These are phyloP conservation scores for Phalacrocorax aristotelis DNA, from an alignment of 2,113 vertebrate genomes.

Conservation along the genomic window DNA sequence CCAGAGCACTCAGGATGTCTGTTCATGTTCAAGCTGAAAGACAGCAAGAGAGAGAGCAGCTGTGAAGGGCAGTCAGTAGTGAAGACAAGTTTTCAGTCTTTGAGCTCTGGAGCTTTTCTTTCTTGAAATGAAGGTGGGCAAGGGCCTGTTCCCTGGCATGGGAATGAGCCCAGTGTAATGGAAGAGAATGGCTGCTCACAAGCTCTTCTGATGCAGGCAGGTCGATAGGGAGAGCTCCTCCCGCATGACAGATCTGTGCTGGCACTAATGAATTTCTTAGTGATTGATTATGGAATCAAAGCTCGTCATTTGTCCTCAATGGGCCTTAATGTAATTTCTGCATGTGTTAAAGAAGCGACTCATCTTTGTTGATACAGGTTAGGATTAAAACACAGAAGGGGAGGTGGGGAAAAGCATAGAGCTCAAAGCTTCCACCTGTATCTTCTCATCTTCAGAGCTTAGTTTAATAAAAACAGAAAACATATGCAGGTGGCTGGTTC, in stretches of 20 bases:
- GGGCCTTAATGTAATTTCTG: background rate
- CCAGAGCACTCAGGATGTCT: background rate
- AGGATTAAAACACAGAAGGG: conserved; percentile 28
- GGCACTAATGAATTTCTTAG: background rate
- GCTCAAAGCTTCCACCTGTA: conserved; percentile 28
- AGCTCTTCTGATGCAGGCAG: background rate
- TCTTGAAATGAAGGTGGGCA: background rate
- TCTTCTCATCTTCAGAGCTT: background rate
- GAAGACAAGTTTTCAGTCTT: background rate
- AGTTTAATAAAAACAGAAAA: conserved; percentile 31
- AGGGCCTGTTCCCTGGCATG: background rate
- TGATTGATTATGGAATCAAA: conserved; percentile 30
- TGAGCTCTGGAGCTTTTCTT: background rate
- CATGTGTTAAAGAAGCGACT: background rate
- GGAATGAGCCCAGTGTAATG: background rate
- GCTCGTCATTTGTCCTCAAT: background rate
- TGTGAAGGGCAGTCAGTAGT: background rate
- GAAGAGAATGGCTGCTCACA: background rate
- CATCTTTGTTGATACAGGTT: conserved; percentile 35
- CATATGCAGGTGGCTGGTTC: conserved; percentile 36
- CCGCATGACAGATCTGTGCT: background rate
- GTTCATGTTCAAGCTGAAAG: background rate
- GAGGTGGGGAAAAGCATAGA: background rate
- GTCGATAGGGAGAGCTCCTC: background rate
- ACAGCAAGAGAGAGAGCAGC: background rate